These are phyloP conservation scores for Neosilurus mollespiculum DNA, from an alignment of 2,797 vertebrate genomes.

Conservation along the genomic window DNA sequence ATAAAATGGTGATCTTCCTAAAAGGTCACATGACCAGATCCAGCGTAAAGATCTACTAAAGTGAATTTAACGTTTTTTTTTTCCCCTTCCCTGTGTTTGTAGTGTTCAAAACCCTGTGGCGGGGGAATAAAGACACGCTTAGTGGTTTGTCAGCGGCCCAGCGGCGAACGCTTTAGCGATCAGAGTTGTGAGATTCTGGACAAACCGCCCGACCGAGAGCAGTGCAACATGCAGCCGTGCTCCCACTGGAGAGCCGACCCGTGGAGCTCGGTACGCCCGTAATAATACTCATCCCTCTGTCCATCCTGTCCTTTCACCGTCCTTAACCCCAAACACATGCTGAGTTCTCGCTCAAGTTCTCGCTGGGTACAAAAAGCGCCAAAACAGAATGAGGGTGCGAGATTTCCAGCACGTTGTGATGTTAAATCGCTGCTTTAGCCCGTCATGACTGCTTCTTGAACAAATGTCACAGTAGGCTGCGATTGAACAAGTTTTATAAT, in stretches of 20 bases:
- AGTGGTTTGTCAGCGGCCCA: slow-evolving; percentile 92
- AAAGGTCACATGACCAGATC: not conserved
- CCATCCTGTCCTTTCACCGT: slow-evolving; percentile 48
- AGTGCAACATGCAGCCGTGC: slow-evolving; percentile 93
- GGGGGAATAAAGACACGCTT: slow-evolving; percentile 89
- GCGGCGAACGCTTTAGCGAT: slow-evolving; percentile 90
- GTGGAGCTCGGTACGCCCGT: slow-evolving; percentile 98
- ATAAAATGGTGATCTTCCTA: not conserved
- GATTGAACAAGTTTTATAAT: not conserved
- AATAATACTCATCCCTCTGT: slow-evolving; percentile 62
- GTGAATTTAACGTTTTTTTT: not conserved
- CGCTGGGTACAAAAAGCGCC: slow-evolving; percentile 33
- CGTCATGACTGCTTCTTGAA: not conserved
- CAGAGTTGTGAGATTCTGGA: slow-evolving; percentile 98
- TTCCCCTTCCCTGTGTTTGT: slow-evolving; percentile 33
- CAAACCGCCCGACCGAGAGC: slow-evolving; percentile 95
- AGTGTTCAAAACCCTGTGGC: slow-evolving; percentile 93
- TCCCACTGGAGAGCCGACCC: slow-evolving; percentile 90
- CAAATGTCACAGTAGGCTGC: not conserved
- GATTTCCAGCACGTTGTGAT: not conserved
- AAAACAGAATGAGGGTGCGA: slow-evolving; percentile 32
- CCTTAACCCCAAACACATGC: slow-evolving; percentile 54
- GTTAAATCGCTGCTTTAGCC: slow-evolving; percentile 21
- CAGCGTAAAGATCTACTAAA: not conserved
- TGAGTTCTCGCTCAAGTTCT: slow-evolving; percentile 36